A percentile compares a stretch with the other conserved stretches of the same genome.
Evolutionary conservation across 35 echinoderm and acorn worm species (phyloP).

Genomic region (Holothuria glaberrima): DNA sequence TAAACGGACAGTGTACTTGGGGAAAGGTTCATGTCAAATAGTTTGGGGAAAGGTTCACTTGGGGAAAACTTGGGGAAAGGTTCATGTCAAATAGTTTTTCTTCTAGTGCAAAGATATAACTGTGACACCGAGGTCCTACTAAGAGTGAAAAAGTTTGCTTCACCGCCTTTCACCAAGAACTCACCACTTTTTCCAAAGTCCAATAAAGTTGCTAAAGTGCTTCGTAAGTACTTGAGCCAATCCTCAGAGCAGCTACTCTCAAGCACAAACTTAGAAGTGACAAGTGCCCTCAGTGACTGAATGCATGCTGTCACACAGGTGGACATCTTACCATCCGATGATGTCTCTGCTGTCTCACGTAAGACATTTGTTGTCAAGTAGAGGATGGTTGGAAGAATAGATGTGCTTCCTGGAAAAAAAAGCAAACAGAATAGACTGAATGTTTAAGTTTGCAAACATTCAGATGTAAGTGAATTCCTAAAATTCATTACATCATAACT

Average conservation of each 20-base stretch:
- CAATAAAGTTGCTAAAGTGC: conserved; percentile 89
- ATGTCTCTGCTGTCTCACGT: conserved; percentile 82
- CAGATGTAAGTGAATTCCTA: too few relatives aligned
- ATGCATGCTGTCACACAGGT: conserved; percentile 78
- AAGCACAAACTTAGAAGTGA: conserved; percentile 68
- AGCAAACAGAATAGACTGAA: neutral
- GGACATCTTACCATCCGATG: neutral
- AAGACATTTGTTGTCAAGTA: conserved; percentile 96
- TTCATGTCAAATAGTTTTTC: too few relatives aligned
- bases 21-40: too few relatives aligned
- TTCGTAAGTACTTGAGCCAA: conserved; percentile 87
- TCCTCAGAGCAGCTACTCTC: conserved; percentile 77
- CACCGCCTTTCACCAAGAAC: neutral
- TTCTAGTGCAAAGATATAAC: too few relatives aligned
- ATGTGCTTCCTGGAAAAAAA: conserved; percentile 73
- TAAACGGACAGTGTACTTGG: too few relatives aligned
- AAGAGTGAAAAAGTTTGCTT: neutral
- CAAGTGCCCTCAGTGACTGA: conserved; percentile 78
- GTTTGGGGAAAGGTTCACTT: too few relatives aligned
- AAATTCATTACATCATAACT: too few relatives aligned
- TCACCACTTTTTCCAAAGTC: conserved; percentile 85
- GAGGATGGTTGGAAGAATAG: conserved; percentile 94
- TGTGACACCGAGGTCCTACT: neutral
- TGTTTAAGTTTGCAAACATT: neutral
- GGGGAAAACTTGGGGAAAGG: too few relatives aligned